Evolutionary conservation across 2,888 invertebrate genomes (phyloP), one percentile per base, ranked within the genome.

Genomic region (Cremastinae sp.): DNA sequence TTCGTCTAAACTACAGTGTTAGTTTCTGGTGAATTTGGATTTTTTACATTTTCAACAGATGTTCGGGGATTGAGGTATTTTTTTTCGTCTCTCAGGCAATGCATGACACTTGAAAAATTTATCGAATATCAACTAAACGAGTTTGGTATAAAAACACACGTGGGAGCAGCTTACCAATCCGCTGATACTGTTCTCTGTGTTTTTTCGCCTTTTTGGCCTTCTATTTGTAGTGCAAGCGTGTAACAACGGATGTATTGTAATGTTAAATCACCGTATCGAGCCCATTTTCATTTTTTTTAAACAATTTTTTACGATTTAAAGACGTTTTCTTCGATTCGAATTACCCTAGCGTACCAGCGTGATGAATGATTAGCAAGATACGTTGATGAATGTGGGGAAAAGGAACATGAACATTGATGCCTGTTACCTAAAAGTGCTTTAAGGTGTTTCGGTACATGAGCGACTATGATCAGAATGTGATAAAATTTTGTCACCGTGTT

Each of bases 171-270:
- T 94, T 94, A 94, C 94, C 94, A 92, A 94, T 93, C 91, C 94
- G 93, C 90, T 94, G 94, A 92, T 94, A 94, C 88, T 93, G 92
- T 90, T 93, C 94, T 91, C 93, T 93, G 91, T 94, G 92, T 90
- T 94, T 94, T 91, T 93, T 91, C 93, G 93, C 92, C 92, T 94
- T 92, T 93, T 92, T 91, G 92, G 93, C 85, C 88, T 89, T 89
- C 87, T 90, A 90, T 84, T 75, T 76, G 78, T 86, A 83, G 87
- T 85, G 90, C 86, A 92, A 91, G 92, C 92, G 92, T 92, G 92
- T 91, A 92, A 90, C 69, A 77, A 77, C 65, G 73, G 76, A 77
- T 65, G 64, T 70, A 73, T 39, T 68, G 74, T 79, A 74, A 82
- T 81, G 78, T 86, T 85, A 85, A 83, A 82, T 78, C 78, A 78